Evolutionary conservation across 2,113 vertebrate genomes (phyloP), one percentile per base, ranked within the genome.

Genomic region (Forbesichthys papilliferus): DNA sequence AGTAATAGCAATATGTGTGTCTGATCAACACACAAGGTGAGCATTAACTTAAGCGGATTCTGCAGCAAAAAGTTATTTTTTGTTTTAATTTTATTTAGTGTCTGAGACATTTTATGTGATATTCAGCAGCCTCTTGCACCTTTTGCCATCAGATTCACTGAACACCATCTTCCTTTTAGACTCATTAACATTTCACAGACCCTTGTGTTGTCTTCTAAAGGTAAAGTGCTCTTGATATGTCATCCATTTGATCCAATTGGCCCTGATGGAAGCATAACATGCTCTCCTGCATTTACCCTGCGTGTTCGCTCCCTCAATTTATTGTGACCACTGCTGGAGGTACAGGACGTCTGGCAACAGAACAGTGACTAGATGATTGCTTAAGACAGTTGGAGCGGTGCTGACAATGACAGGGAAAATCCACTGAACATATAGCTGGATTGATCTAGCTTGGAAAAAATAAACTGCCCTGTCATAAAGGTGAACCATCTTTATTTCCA

Each of bases 161-260:
- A 88, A 87, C 88, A 85, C 70, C 75, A 70, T 33, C 86, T 89
- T 82, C 80, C 84, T 88, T 74, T 89, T 84, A 84, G 64, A 68
- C 62, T 85, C 86, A 85, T 89, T 79, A 85, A 82, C 75, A 61
- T 85, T 88, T 90, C 69, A 92, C 70, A 78, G 73, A 61, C 82
- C 77, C 74, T 78, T 18, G 66, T 36, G 66, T 73, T 83, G 62
- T 66, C 66, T 72, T 82, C 33, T 61, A 14, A 69, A 84, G 82
- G 73, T 84, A 74, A 84, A 88, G 77, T 82, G 77, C 76, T 67
- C 71, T 59, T 27, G 72, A 81, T 80, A 69, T 85, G 86, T 87
- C 86, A 86, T 73, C 78, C 11, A 9, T 55, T 82, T 84, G 82
- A 91, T 88, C 78, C 72, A 66, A 85, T 78, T 69, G 52, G 13